Base-by-base conservation (phyloP, 2,888 invertebrate species). In the Pachymerium ferrugineum region DNA sequence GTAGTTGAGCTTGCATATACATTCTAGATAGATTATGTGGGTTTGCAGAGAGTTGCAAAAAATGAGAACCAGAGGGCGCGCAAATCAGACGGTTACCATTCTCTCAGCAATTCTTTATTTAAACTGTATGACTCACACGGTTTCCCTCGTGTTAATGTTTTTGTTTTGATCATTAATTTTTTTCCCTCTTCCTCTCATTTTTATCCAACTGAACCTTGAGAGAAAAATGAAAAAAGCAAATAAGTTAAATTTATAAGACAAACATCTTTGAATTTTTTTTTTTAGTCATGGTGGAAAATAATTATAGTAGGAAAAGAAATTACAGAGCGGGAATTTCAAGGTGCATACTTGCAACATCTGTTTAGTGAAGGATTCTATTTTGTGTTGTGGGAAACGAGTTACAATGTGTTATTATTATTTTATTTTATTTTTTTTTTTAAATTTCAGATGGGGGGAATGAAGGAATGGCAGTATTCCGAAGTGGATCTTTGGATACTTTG, bases 371-470 rank as follows among this genome's bases (percentile, higher is more conserved):
- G 19, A 12, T 67, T 68, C 2, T 29, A 25, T 68, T 29, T 68
- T 30, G 19, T 14, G 30, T 68, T 29, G 14, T 28, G 68, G n/a
- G 28, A 68, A 68, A 68, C 35, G 5, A 4, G 28, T 12, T 68
- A 12, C n/a, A 12, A 1, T 68, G 4, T 68, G 25, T 29, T 28
- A 68, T 25, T 68, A 25, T 12, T 68, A 19, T 67, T 19, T 67
- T 67, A 19, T 4, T 54, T 54, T 16, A 54, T 19, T 62, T 62
- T 62, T 16, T 62, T 62, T 62, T 12, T 19, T 62, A 62, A 68
- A 25, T 68, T 68, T n/a, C 80, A 93, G 70, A 70, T 33, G 70
- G 33, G 22, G 70, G 70, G 4, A 70, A 35, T 16, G 70, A 33
- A 33, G 31, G 70, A 1, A 30, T 31, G 33, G 70, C 30, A 1